Evolutionary conservation across 2,113 vertebrate species (phyloP).

Genomic region (Malurus alboscapulatus): DNA sequence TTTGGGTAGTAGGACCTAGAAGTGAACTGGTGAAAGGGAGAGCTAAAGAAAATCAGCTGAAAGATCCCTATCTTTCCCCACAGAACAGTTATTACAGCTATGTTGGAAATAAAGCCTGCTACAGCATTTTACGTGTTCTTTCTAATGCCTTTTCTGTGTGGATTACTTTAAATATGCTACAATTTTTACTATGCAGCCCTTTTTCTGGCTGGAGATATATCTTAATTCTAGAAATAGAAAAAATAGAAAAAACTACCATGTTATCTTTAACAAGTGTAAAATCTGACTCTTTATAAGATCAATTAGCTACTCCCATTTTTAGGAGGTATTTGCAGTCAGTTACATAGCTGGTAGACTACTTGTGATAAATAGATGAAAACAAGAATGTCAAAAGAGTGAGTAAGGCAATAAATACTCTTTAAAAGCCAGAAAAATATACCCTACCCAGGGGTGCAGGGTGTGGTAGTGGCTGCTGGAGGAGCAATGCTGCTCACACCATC

Average conservation of each 20-base stretch:
- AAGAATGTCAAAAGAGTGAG: background rate
- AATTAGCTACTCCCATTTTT: too few species aligned
- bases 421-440: background rate
- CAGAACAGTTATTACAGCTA: background rate
- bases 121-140: background rate
- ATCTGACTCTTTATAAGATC: too few species aligned
- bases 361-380: background rate
- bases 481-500: too few species aligned
- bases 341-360: too few species aligned
- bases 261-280: background rate
- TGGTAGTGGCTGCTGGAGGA: too few species aligned
- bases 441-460: background rate
- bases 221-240: background rate
- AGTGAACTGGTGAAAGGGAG: background rate
- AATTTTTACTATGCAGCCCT: background rate
- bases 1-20: background rate
- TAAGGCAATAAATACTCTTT: background rate
- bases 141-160: background rate
- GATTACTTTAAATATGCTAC: background rate
- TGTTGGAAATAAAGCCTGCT: background rate
- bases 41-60: background rate
- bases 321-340: too few species aligned
- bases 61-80: background rate
- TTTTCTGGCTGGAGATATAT: background rate
- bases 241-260: background rate